A percentile compares a stretch with the other conserved stretches of the same genome.
phyloP scores from a whole-genome alignment of 1,140 invertebrate genomes.

The Matsumurasca onukii region DNA sequence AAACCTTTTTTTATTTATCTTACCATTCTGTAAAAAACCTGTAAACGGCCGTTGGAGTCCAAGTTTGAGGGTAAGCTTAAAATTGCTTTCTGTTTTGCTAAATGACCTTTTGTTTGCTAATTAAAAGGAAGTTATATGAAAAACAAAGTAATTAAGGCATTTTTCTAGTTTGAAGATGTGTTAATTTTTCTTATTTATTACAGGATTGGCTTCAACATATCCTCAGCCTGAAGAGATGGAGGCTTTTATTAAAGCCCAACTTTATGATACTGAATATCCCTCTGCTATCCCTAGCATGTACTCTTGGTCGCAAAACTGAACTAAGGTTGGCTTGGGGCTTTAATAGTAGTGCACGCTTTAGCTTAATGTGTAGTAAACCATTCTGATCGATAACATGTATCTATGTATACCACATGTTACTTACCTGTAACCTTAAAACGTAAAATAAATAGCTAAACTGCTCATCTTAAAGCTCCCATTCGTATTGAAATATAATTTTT shows the following conservation, averaged over 20 bases:
- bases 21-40: too few relatives aligned
- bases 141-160: too few relatives aligned
- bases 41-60: too few relatives aligned
- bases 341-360: background rate
- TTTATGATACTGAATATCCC: constrained; percentile 72
- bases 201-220: constrained; percentile 71
- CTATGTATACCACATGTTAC: background rate
- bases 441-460: background rate
- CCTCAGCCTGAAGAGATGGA: constrained; percentile 75
- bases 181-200: constrained; percentile 1
- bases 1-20: too few relatives aligned
- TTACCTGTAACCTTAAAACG: background rate
- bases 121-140: background rate
- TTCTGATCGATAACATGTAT: background rate
- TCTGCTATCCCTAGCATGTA: constrained; percentile 34
- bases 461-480: background rate
- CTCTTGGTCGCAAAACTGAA: constrained; percentile 32
- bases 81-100: too few relatives aligned
- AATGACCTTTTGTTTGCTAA: too few relatives aligned
- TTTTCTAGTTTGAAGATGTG: background rate
- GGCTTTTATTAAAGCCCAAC: constrained; percentile 76
- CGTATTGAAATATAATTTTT: background rate
- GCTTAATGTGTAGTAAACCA: background rate
- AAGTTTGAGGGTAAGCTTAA: too few relatives aligned
- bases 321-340: constrained; percentile 9